phyloP scores from a whole-genome alignment of 2,888 invertebrate genomes.

The Himalopsyche japonica region DNA sequence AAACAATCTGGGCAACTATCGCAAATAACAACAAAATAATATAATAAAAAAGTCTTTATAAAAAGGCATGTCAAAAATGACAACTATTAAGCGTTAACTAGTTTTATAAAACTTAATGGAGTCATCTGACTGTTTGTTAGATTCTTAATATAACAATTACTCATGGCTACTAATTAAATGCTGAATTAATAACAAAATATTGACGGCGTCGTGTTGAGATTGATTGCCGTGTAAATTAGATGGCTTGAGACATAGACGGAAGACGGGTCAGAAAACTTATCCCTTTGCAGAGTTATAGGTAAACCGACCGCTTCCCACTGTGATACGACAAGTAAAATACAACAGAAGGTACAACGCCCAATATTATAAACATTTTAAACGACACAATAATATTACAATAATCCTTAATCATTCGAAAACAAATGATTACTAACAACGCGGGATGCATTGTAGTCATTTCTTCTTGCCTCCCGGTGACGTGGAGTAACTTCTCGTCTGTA shows the following conservation, averaged over 20 bases:
- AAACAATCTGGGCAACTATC: background rate
- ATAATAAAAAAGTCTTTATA: background rate
- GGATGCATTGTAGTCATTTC: conserved; percentile 50
- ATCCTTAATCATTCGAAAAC: background rate
- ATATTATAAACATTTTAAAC: background rate
- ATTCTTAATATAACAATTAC: background rate
- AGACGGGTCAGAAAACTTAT: no score
- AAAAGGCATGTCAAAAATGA: background rate
- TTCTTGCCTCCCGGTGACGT: conserved; percentile 55
- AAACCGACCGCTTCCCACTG: background rate
- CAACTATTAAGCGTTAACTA: background rate
- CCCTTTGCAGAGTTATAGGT: no score
- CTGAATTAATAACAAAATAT: background rate
- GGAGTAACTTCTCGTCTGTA: conserved; percentile 55
- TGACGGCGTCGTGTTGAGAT: background rate
- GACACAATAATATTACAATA: background rate
- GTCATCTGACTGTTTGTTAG: background rate
- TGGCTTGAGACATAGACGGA: no score
- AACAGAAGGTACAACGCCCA: background rate
- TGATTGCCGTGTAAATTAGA: background rate
- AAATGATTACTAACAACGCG: background rate
- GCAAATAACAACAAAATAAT: background rate
- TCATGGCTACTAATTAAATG: background rate
- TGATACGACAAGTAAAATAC: background rate
- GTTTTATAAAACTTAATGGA: background rate